Conservation (phyloP, 1,140 invertebrate species). For the Saccostrea cuccullata region DNA sequence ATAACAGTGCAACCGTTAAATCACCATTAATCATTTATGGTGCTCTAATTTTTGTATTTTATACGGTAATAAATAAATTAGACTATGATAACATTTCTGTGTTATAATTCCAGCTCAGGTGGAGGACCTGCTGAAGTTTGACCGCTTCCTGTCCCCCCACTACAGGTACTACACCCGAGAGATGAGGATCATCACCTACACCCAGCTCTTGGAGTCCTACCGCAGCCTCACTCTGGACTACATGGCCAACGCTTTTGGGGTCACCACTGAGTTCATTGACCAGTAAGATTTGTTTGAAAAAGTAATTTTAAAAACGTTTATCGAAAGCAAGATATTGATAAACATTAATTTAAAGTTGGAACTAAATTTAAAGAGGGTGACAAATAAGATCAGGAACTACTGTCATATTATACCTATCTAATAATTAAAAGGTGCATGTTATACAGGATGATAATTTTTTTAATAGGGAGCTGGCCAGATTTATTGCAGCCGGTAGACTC, state of each 20-base stretch:
- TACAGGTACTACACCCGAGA: constrained; percentile 98
- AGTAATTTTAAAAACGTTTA: too few species aligned
- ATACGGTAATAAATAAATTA: too few species aligned
- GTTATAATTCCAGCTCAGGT: constrained; percentile 73
- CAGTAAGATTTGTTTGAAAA: constrained; percentile 83
- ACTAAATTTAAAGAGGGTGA: too few species aligned
- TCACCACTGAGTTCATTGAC: constrained; percentile 95
- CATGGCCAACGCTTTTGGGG: constrained; percentile 98
- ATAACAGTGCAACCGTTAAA: too few species aligned
- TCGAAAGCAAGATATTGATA: too few species aligned
- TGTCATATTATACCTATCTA: too few species aligned
- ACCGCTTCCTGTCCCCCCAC: constrained; percentile 95
- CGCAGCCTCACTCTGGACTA: constrained; percentile 95
- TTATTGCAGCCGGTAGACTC: constrained; percentile 96
- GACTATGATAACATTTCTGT: too few species aligned
- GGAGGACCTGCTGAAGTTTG: constrained; percentile 91
- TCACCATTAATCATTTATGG: too few species aligned
- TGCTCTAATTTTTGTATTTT: too few species aligned
- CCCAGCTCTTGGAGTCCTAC: constrained; percentile 97
- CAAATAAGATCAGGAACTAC: too few species aligned
- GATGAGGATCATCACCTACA: constrained; percentile 98
- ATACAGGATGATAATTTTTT: neutral
- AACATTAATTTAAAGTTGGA: too few species aligned
- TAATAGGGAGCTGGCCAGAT: constrained; percentile 89
- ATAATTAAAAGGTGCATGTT: too few species aligned